Percentiles rank a stretch among this genome's conserved stretches.
phyloP scores from a whole-genome alignment of 2,113 vertebrate genomes.

The Peucedramus taeniatus region DNA sequence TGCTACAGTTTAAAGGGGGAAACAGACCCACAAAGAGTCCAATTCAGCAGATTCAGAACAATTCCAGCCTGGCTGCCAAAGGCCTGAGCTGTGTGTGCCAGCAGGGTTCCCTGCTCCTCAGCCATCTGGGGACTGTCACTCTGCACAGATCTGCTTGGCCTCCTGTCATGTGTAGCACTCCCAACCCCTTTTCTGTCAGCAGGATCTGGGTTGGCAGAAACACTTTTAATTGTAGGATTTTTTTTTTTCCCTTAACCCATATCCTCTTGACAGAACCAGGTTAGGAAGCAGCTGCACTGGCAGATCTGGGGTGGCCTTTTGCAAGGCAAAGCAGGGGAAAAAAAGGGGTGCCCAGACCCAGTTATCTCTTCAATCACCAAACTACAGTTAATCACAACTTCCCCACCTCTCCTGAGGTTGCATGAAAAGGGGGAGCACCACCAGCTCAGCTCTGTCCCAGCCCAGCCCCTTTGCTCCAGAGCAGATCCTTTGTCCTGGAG shows the following conservation, averaged over 20 bases:
- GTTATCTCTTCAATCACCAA: not conserved
- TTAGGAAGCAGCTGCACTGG: not conserved
- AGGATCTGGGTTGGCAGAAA: slow-evolving; percentile 21
- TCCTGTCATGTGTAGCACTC: not conserved
- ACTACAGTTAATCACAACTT: not conserved
- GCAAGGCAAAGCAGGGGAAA: not conserved
- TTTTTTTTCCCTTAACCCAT: not conserved
- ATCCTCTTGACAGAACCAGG: slow-evolving; percentile 50
- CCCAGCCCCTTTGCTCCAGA: not conserved
- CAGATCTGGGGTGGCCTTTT: not conserved
- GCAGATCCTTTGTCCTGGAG: not conserved
- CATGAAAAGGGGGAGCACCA: fast-evolving
- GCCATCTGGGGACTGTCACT: slow-evolving; percentile 39
- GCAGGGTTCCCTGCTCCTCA: slow-evolving; percentile 17
- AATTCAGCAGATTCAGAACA: fast-evolving
- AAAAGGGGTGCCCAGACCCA: not conserved
- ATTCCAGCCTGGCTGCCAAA: not conserved
- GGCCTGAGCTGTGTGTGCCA: not conserved
- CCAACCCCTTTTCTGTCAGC: slow-evolving; percentile 8
- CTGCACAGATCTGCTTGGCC: slow-evolving; percentile 1
- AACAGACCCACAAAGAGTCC: not conserved
- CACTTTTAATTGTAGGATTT: slow-evolving; percentile 3
- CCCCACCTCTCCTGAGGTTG: not conserved
- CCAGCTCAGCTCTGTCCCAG: not conserved
- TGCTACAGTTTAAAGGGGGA: not conserved